Conservation (phyloP, 2,797 vertebrate species). For the Rhabdophis nuchalis region DNA sequence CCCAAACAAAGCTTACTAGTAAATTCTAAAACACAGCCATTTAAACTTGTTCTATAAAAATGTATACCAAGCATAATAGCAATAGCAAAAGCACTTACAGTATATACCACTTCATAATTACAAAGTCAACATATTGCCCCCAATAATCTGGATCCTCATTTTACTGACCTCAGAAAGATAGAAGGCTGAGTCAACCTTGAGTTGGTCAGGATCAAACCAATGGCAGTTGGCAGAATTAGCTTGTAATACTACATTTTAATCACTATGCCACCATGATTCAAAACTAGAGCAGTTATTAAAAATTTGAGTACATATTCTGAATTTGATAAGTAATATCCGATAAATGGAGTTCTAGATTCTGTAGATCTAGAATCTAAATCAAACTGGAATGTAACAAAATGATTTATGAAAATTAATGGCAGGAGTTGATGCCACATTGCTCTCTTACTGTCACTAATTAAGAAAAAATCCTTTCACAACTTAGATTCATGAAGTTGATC, state of each 20-base stretch:
- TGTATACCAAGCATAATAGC: not conserved
- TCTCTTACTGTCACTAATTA: not conserved
- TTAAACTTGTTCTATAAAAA: not conserved
- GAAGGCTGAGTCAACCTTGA: not conserved
- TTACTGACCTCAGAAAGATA: not conserved
- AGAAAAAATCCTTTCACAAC: not conserved
- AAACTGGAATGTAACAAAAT: not conserved
- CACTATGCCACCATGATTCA: not conserved
- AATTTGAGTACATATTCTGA: slow-evolving; percentile 5
- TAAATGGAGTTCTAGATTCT: not conserved
- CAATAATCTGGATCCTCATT: not conserved
- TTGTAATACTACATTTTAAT: not conserved
- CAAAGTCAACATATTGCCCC: not conserved
- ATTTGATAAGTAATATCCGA: not conserved
- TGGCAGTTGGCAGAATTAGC: not conserved
- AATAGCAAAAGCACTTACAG: not conserved
- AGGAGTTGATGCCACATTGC: not conserved
- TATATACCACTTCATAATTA: not conserved
- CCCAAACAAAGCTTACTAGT: not conserved
- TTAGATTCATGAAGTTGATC: not conserved
- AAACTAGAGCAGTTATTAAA: not conserved
- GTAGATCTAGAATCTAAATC: not conserved
- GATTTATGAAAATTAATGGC: not conserved
- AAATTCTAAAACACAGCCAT: slow-evolving; percentile 12
- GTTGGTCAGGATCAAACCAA: not conserved